Evolutionary conservation across 2,113 vertebrate genomes (phyloP).

Genomic region (Oryzias curvinotus): DNA sequence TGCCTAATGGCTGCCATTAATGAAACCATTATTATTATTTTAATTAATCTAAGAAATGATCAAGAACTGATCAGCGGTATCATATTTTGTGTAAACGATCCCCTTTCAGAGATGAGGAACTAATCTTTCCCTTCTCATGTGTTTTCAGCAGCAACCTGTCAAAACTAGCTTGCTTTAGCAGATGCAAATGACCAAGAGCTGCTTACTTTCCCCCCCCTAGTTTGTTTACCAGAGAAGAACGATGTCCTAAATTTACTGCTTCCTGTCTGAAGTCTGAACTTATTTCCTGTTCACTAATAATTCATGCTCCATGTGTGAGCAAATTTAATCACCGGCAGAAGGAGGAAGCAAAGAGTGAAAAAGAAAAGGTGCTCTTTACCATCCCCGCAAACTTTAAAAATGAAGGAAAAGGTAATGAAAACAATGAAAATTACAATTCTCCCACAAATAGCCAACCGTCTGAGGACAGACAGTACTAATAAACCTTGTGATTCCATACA

Average conservation of each 20-base stretch:
- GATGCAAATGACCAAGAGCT: not conserved
- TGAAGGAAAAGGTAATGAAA: not conserved
- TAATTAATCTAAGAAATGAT: not conserved
- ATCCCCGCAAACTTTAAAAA: slow-evolving; percentile 25
- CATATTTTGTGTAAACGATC: slow-evolving; percentile 1
- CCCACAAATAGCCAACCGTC: too few relatives aligned
- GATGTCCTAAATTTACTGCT: slow-evolving; percentile 23
- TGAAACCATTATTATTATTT: slow-evolving; percentile 1
- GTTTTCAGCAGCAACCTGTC: not conserved
- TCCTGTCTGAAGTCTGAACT: slow-evolving; percentile 8
- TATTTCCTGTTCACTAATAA: slow-evolving; percentile 43
- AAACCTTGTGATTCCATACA: too few relatives aligned
- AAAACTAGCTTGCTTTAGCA: not conserved
- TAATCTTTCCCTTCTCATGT: not conserved
- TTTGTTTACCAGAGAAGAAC: slow-evolving; percentile 22
- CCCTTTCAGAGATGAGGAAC: slow-evolving; percentile 1
- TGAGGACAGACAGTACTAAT: too few relatives aligned
- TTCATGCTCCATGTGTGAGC: slow-evolving; percentile 18
- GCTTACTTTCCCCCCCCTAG: not conserved
- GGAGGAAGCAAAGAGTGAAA: slow-evolving; percentile 7
- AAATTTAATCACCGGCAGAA: slow-evolving; percentile 25
- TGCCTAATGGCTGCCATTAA: slow-evolving; percentile 2
- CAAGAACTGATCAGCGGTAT: slow-evolving; percentile 6
- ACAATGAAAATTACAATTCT: not conserved
- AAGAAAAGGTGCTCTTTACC: slow-evolving; percentile 12